phyloP scores from a whole-genome alignment of 2,888 invertebrate species.

The Magallana nippona region DNA sequence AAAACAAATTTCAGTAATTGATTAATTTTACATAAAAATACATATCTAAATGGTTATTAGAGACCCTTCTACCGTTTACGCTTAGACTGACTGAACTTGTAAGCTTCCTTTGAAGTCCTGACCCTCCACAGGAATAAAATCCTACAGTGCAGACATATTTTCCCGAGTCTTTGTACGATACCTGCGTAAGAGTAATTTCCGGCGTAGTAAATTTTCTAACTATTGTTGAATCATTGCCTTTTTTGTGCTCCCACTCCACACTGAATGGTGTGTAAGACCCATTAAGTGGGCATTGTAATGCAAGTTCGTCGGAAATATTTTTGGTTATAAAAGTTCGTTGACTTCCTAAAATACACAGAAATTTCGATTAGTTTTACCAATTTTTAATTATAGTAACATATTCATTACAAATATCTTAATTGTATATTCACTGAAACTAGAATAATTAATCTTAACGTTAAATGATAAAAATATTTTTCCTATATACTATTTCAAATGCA shows the following conservation, averaged over 20 bases:
- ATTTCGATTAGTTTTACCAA: no score
- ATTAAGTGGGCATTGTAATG: not conserved
- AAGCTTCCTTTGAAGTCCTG: not conserved
- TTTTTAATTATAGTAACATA: no score
- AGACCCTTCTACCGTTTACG: not conserved
- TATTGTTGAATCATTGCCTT: not conserved
- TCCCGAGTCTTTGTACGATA: constrained; percentile 1
- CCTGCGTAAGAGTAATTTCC: not conserved
- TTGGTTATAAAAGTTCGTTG: not conserved
- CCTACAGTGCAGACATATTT: not conserved
- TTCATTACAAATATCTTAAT: no score
- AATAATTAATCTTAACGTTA: no score
- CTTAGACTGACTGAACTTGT: not conserved
- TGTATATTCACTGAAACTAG: no score
- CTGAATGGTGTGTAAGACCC: not conserved
- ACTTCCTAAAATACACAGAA: not conserved
- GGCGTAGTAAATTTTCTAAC: not conserved
- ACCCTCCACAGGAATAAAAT: not conserved
- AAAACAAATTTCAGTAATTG: not conserved
- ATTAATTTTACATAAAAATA: no score
- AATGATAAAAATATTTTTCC: no score
- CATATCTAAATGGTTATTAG: no score
- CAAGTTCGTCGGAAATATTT: not conserved
- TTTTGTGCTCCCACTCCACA: not conserved
- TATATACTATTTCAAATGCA: no score